Evolutionary conservation across 2,888 invertebrate species (phyloP).

Genomic region (Protodeltote pygarga): DNA sequence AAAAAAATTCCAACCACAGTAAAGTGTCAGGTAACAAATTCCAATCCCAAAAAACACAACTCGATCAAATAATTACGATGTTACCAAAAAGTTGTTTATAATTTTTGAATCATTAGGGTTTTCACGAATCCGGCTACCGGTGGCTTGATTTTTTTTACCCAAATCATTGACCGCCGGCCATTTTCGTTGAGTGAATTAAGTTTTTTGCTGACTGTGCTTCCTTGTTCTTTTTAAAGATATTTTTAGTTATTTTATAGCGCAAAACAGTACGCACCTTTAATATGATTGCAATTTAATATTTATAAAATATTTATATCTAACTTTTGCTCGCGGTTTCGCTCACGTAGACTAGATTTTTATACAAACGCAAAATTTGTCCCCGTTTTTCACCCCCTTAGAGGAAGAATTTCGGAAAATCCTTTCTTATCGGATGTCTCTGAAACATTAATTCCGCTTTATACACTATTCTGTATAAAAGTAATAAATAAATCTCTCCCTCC

Average conservation of each 20-base stretch:
- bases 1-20: background rate
- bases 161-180: conserved; percentile 38
- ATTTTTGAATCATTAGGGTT: conserved; percentile 70
- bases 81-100: conserved; percentile 63
- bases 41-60: conserved; percentile 55
- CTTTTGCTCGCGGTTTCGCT: too few relatives aligned
- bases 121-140: conserved; percentile 65
- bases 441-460: too few relatives aligned
- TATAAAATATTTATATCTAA: too few relatives aligned
- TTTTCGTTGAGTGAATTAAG: conserved; percentile 55
- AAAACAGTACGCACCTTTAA: conserved; percentile 25
- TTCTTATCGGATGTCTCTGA: too few relatives aligned
- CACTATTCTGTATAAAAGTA: too few relatives aligned
- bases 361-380: too few relatives aligned
- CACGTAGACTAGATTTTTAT: too few relatives aligned
- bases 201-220: conserved; percentile 38
- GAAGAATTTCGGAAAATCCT: too few relatives aligned
- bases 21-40: conserved; percentile 1
- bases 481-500: too few relatives aligned
- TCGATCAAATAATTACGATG: conserved; percentile 65
- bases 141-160: conserved; percentile 47
- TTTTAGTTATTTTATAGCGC: conserved; percentile 40
- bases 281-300: conserved; percentile 26
- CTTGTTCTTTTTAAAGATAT: conserved; percentile 53
- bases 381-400: too few relatives aligned